Evolutionary conservation across 2,888 invertebrate genomes (phyloP).

Genomic region (Thelaira solivaga): DNA sequence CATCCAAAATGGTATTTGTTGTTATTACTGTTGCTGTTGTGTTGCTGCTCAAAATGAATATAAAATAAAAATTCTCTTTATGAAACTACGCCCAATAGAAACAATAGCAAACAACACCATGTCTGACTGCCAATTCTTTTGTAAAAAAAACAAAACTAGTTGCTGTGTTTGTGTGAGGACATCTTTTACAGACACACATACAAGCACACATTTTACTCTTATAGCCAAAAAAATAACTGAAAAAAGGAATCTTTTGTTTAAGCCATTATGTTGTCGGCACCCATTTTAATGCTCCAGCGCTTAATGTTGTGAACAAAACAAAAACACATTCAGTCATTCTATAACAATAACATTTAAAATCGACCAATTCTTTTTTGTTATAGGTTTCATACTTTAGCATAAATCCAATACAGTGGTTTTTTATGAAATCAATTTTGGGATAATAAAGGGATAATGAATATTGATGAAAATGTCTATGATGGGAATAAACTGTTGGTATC

Average conservation of each 20-base stretch:
- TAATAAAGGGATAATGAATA: too few species aligned
- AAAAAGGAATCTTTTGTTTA: constrained; percentile 49
- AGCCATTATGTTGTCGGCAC: constrained; percentile 64
- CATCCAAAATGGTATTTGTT: constrained; percentile 46
- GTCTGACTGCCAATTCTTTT: constrained; percentile 22
- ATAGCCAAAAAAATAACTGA: not conserved
- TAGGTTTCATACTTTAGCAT: not conserved
- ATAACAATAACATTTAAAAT: constrained; percentile 47
- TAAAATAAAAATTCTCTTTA: constrained; percentile 41
- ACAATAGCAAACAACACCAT: constrained; percentile 1
- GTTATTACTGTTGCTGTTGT: too few species aligned
- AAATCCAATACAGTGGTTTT: constrained; percentile 12
- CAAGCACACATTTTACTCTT: not conserved
- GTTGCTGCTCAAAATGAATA: constrained; percentile 18
- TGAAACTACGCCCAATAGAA: constrained; percentile 50
- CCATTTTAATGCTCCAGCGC: constrained; percentile 62
- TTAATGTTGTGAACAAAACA: constrained; percentile 38
- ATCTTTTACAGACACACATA: not conserved
- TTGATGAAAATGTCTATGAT: too few species aligned
- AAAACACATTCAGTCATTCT: constrained; percentile 24
- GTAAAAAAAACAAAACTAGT: too few species aligned
- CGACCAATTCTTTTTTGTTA: constrained; percentile 28
- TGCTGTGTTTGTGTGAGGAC: constrained; percentile 1
- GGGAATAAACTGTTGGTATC: too few species aligned
- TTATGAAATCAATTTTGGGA: too few species aligned